Evolutionary conservation across 2,888 invertebrate genomes (phyloP).

Genomic region (Spodoptera littoralis): DNA sequence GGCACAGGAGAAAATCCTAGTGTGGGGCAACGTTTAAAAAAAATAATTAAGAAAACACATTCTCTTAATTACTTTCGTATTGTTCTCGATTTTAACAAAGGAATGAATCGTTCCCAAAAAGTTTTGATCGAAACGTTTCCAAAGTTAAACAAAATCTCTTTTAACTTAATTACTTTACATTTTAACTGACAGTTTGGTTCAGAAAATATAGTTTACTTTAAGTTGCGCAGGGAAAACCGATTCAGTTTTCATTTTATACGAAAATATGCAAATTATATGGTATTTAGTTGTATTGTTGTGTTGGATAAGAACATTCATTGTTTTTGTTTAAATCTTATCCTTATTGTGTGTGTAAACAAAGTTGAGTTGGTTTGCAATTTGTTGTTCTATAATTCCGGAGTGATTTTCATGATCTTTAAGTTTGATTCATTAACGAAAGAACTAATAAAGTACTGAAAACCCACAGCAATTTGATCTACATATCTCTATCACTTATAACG

Average conservation of each 20-base stretch:
- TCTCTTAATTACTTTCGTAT: constrained; percentile 35
- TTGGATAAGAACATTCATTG: constrained; percentile 11
- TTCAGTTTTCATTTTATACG: constrained; percentile 12
- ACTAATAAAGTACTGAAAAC: too few species aligned
- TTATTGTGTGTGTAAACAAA: too few species aligned
- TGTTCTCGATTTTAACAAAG: constrained; percentile 22
- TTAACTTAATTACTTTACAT: constrained; percentile 17
- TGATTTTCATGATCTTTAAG: too few species aligned
- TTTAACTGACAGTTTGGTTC: constrained; percentile 10
- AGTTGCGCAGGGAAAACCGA: constrained; percentile 15
- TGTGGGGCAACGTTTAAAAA: too few species aligned
- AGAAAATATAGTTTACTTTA: constrained; percentile 28
- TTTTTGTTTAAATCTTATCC: constrained; percentile 4
- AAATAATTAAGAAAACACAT: constrained; percentile 1
- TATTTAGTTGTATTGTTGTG: neutral
- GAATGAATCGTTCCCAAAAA: neutral
- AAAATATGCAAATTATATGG: constrained; percentile 20
- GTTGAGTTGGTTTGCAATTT: too few species aligned
- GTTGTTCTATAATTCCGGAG: too few species aligned
- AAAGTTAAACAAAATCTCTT: constrained; percentile 15
- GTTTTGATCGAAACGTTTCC: constrained; percentile 21
- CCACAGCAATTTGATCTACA: too few species aligned
- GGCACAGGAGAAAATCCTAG: too few species aligned
- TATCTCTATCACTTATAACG: too few species aligned
- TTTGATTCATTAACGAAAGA: too few species aligned